Conservation (phyloP, 1,140 invertebrate species). For the Lutraria rhynchaena region DNA sequence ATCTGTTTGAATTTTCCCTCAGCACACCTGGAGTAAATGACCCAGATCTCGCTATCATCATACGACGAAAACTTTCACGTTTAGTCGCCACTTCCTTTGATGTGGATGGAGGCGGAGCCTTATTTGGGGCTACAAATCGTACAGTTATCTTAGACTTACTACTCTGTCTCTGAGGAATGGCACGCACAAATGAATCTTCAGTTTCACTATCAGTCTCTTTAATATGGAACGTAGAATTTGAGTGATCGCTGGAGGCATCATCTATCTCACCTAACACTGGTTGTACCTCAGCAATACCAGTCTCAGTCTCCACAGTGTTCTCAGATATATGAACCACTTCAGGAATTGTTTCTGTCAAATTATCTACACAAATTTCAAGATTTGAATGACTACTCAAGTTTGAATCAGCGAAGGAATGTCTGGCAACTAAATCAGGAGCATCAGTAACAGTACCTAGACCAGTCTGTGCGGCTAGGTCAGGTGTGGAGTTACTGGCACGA, state of each 20-base stretch:
- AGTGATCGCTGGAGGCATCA: constrained; percentile 77
- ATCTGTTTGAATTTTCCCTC: constrained; percentile 41
- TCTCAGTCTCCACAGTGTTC: constrained; percentile 35
- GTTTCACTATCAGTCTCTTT: constrained; percentile 72
- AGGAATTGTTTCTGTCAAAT: constrained; percentile 64
- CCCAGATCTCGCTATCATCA: constrained; percentile 76
- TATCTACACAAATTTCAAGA: constrained; percentile 73
- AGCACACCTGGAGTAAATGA: constrained; percentile 63
- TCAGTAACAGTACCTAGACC: constrained; percentile 57
- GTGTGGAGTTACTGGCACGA: constrained; percentile 89
- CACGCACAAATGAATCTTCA: constrained; percentile 51
- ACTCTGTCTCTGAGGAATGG: constrained; percentile 59
- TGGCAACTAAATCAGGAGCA: constrained; percentile 89
- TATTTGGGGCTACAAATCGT: constrained; percentile 73
- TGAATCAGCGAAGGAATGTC: constrained; percentile 68
- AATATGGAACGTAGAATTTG: constrained; percentile 75
- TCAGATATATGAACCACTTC: constrained; percentile 44
- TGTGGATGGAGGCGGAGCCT: constrained; percentile 76
- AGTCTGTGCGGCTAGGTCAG: constrained; percentile 87
- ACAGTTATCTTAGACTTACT: constrained; percentile 74
- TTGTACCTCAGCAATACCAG: constrained; percentile 25
- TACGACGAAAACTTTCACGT: constrained; percentile 76
- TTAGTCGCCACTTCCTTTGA: constrained; percentile 76
- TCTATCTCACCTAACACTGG: constrained; percentile 63
- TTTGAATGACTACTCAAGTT: constrained; percentile 64